These are phyloP conservation scores for Chitala chitala DNA, from an alignment of 2,113 vertebrate species.

Conservation along the genomic window DNA sequence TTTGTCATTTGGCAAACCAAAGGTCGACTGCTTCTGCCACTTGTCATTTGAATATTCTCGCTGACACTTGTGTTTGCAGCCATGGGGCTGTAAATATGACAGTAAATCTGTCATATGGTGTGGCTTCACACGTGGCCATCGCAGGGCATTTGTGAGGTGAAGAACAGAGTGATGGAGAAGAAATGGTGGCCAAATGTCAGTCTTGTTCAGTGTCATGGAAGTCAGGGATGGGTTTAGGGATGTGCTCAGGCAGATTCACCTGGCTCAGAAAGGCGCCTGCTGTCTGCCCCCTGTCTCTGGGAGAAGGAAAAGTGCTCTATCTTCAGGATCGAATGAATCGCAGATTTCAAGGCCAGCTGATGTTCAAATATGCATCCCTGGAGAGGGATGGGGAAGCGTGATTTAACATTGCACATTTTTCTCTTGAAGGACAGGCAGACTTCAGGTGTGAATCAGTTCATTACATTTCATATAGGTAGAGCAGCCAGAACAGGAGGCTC, in stretches of 20 bases:
- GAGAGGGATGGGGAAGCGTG: background rate
- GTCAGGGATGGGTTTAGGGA: no score
- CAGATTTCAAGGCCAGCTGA: no score
- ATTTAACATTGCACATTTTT: no score
- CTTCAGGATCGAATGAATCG: no score
- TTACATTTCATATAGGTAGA: constrained; percentile 33
- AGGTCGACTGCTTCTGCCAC: no score
- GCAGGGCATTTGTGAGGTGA: background rate
- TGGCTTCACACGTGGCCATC: background rate
- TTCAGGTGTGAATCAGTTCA: constrained; percentile 21
- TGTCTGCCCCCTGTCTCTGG: background rate
- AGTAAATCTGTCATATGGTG: background rate
- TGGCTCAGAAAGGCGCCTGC: no score
- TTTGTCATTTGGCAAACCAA: no score
- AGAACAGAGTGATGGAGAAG: background rate
- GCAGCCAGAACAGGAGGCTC: constrained; percentile 17
- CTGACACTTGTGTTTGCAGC: no score
- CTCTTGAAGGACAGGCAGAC: background rate
- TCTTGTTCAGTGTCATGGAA: no score
- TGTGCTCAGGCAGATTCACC: background rate
- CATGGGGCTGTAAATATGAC: background rate
- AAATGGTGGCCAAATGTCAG: no score
- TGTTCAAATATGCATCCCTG: background rate
- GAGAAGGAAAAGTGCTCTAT: background rate
- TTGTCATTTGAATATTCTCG: no score